phyloP scores from a whole-genome alignment of 2,888 invertebrate genomes.

The Rotaria magnacalcarata region DNA sequence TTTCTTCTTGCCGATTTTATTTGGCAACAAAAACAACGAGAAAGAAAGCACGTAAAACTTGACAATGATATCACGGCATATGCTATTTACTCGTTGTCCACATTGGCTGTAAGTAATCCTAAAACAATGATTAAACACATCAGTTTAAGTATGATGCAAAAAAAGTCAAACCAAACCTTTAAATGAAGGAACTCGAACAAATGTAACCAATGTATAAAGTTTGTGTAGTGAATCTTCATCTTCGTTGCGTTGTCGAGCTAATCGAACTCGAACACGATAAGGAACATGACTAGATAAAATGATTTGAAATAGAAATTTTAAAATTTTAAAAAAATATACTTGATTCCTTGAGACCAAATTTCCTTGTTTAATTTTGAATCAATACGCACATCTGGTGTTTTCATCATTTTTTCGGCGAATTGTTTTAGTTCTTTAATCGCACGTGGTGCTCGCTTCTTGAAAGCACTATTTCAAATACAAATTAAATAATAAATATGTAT shows the following conservation, averaged over 20 bases:
- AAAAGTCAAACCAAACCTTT: constrained; percentile 65
- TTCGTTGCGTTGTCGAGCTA: constrained; percentile 93
- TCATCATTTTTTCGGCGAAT: constrained; percentile 94
- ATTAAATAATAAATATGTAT: too few species aligned
- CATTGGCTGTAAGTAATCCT: constrained; percentile 44
- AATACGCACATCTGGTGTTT: constrained; percentile 92
- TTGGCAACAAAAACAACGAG: background rate
- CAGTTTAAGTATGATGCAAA: background rate
- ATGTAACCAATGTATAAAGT: constrained; percentile 93
- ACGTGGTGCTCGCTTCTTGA: constrained; percentile 92
- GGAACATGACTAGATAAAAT: constrained; percentile 75
- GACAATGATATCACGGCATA: background rate
- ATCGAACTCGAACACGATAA: constrained; percentile 88
- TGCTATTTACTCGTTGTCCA: constrained; percentile 42
- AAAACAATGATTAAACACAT: background rate
- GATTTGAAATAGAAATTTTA: background rate
- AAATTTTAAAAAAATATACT: constrained; percentile 63
- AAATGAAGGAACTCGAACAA: constrained; percentile 86
- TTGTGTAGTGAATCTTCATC: constrained; percentile 98
- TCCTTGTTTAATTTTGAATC: constrained; percentile 96
- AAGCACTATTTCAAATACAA: constrained; percentile 64
- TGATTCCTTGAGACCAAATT: constrained; percentile 96
- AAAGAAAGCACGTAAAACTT: background rate
- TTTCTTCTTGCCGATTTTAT: background rate
- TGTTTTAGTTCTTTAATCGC: constrained; percentile 94